Base-by-base conservation (phyloP, 2,113 vertebrate genomes). In the Halcyon senegalensis region DNA sequence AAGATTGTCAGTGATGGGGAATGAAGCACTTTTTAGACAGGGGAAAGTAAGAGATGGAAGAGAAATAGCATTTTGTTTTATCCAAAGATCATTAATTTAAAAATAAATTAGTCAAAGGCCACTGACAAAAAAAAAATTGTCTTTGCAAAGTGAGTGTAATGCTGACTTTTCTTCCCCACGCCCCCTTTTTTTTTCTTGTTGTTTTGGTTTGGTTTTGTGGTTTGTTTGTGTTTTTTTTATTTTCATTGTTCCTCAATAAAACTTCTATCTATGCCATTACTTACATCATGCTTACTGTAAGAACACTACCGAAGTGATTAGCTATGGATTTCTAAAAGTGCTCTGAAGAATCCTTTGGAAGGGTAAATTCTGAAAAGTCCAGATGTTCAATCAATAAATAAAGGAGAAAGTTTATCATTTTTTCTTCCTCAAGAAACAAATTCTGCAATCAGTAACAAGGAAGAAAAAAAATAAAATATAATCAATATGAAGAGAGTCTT, bases 391-490 rank as follows among this genome's bases (percentile, higher is more conserved):
- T 41, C 14, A 6, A 39, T 59, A 93, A 93, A 94, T 63, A 79
- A 80, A 39, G 18, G 79, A 91, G 62, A 78, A 94, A 94, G 67
- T 39, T 62, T 77, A 79, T 74, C 11, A 74, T 85, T 93, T 84
- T 75, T 58, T 84, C 87, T 87, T 93, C 87, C 72, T 94, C 91
- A 86, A 98, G 89, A 94, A 97, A 97, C 77, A 90, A 94, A 93
- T 94, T 94, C 90, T 73, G 86, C 59, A 90, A 97, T 97, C 94
- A 94, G 87, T 91, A 90, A 91, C 59, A 93, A 50, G 83, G 43
- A 77, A 95, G 59, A 60, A 85, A 80, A 83, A 95, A 69, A 31
- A 60, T 3, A 8, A 8, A 20, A 55, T 55, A 56, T 85, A 96
- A 96, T 94, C 94, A 95, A 60, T 94, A 95, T 58, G 73, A 97